A percentile compares a stretch with the other conserved stretches of the same genome.
Conservation (phyloP, 2,797 vertebrate genomes). For the Chiloscyllium punctatum region DNA sequence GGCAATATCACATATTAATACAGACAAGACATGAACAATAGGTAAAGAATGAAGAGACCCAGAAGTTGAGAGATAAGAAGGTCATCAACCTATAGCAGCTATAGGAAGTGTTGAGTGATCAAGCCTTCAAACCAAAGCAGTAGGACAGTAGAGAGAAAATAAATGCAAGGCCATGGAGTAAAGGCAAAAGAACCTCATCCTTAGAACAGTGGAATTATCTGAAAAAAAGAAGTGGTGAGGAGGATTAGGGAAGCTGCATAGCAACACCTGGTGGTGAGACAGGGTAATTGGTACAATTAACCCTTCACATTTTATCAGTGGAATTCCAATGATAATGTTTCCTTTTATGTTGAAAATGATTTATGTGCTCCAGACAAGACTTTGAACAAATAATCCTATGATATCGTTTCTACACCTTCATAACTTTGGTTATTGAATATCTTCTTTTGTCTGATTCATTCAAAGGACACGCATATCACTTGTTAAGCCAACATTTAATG, state of each 20-base stretch:
- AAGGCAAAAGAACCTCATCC: not conserved
- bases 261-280: not conserved
- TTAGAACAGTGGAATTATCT: not conserved
- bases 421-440: not conserved
- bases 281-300: not conserved
- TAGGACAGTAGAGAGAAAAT: not conserved
- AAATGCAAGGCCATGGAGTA: not conserved
- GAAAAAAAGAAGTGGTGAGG: not conserved
- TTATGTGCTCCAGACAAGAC: not conserved
- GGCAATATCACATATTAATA: no score
- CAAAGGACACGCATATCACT: no score
- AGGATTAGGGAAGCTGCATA: not conserved
- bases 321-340: not conserved
- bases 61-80: not conserved
- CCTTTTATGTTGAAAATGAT: not conserved
- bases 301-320: not conserved
- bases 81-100: not conserved
- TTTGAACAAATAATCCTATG: not conserved
- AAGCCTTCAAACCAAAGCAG: not conserved
- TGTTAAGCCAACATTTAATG: no score
- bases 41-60: not conserved
- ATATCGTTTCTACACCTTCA: not conserved
- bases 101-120: not conserved
- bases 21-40: no score
- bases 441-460: not conserved